These are phyloP conservation scores for Dolichoris vasculosae DNA, from an alignment of 1,140 invertebrate species.

Conservation along the genomic window DNA sequence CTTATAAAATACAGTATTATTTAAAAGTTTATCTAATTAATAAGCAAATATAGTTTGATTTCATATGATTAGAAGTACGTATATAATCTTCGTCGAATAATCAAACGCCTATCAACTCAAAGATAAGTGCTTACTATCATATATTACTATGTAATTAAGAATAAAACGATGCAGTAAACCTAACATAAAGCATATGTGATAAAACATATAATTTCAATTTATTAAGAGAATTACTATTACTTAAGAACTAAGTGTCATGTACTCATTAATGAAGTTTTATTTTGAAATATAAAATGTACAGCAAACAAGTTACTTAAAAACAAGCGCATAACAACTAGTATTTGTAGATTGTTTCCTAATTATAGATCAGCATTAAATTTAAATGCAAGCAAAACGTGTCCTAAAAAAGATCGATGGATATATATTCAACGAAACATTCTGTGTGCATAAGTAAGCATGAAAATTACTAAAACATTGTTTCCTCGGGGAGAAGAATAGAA, in stretches of 20 bases:
- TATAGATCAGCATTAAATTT: background rate
- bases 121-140: too few relatives aligned
- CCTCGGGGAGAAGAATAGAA: background rate
- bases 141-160: background rate
- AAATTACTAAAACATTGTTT: background rate
- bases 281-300: background rate
- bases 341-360: background rate
- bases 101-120: background rate
- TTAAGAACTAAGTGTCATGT: background rate
- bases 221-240: background rate
- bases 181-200: background rate
- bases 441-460: too few relatives aligned
- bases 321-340: too few relatives aligned
- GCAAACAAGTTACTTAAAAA: background rate
- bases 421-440: too few relatives aligned
- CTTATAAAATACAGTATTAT: too few relatives aligned
- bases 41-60: too few relatives aligned
- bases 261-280: background rate
- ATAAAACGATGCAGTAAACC: background rate
- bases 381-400: background rate
- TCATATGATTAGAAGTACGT: too few relatives aligned
- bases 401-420: too few relatives aligned
- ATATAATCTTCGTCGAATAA: too few relatives aligned
- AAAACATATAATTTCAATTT: background rate
- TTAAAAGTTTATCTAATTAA: too few relatives aligned